Evolutionary conservation across 2,888 invertebrate genomes (phyloP), one percentile per base, ranked within the genome.

Genomic region (Acronicta leporina): DNA sequence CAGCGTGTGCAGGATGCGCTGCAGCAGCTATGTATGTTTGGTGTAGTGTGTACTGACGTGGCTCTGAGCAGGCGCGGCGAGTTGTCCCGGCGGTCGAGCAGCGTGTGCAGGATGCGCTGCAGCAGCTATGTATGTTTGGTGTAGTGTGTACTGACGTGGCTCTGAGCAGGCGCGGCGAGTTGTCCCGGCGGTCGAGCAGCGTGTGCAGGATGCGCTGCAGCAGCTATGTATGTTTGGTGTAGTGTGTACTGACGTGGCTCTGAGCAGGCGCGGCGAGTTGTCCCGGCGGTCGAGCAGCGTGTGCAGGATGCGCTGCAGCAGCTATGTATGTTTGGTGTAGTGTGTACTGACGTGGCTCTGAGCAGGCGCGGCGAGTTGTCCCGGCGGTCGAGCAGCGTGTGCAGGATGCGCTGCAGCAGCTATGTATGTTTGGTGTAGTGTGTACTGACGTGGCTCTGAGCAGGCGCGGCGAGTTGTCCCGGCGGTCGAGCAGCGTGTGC

Each of bases 171-270:
- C 96, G 96, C 0, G 95, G 95, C 59, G 96, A 95, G 87, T 99
- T 99, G 45, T 96, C 96, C 83, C 98, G 97, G 1, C 99, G 95
- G 89, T 99, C 99, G 13, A 99, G 96, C 54, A 99, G 95, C 5
- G 98, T 98, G 87, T 99, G 99, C 76, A 99, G 96, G 71, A 99
- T 99, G 80, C 98, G 96, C 95, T 99, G 99, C 35, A 99, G 98
- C 70, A 99, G 95, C n/a, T 10, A 1, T 33, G 11, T 11, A 1
- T 5, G 25, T 2, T 5, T 25, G 20, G n/a, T 27, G 13, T 25
- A 11, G 10, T 2, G 33, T 33, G 27, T 27, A 27, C 64, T 83
- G 51, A 95, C 87, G 95, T 95, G 62, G 95, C 89, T 0, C 13
- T 71, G 95, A 5, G 95, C 92, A 98, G 93, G 64, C 96, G 96